Evolutionary conservation across 2,888 invertebrate species (phyloP).

Genomic region (Clanis bilineata): DNA sequence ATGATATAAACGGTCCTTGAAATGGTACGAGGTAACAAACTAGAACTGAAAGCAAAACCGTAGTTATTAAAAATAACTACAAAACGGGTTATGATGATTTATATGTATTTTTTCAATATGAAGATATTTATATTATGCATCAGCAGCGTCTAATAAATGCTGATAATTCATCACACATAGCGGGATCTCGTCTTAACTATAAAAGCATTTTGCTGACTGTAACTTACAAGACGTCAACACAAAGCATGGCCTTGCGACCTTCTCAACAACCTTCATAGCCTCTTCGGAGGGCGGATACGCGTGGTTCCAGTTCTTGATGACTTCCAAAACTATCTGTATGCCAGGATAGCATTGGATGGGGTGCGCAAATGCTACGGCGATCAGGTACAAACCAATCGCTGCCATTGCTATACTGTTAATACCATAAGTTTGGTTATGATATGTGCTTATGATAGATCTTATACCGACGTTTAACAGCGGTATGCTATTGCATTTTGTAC

Average conservation of each 20-base stretch:
- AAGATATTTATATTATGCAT: too few relatives aligned
- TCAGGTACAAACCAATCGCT: slow-evolving; percentile 45
- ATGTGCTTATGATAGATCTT: too few relatives aligned
- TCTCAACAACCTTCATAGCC: slow-evolving; percentile 35
- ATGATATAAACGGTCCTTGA: slow-evolving; percentile 62
- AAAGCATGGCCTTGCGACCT: slow-evolving; percentile 42
- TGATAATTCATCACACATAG: too few relatives aligned
- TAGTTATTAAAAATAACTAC: neutral
- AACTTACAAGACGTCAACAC: slow-evolving; percentile 53
- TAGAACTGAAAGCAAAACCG: slow-evolving; percentile 46
- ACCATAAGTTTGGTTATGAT: too few relatives aligned
- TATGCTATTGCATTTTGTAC: too few relatives aligned
- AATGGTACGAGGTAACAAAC: slow-evolving; percentile 51
- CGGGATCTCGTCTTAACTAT: too few relatives aligned
- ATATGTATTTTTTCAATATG: too few relatives aligned
- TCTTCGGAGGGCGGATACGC: slow-evolving; percentile 26
- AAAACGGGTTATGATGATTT: neutral
- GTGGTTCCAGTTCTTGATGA: slow-evolving; percentile 37
- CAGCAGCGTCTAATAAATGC: too few relatives aligned
- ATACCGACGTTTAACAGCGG: too few relatives aligned
- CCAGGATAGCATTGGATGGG: slow-evolving; percentile 60
- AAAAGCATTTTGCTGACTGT: too few relatives aligned
- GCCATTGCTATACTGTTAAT: slow-evolving; percentile 39
- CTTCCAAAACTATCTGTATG: slow-evolving; percentile 47
- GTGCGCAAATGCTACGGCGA: slow-evolving; percentile 47